A percentile compares a stretch with the other conserved stretches of the same genome.
phyloP scores from a whole-genome alignment of 37 sponge, comb jelly and placozoan genomes.

The Spongilla lacustris region DNA sequence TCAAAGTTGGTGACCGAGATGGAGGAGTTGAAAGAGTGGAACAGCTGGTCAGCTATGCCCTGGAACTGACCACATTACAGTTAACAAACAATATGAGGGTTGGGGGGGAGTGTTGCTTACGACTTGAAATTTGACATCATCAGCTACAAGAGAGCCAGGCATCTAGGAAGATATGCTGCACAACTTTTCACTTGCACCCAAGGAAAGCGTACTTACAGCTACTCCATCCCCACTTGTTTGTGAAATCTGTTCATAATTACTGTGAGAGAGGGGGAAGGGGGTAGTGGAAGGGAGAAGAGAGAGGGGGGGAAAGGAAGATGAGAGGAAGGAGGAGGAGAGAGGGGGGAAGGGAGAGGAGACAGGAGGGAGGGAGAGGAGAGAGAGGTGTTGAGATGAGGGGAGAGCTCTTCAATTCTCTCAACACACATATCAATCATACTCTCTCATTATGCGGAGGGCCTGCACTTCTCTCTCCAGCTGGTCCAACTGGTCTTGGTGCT shows the following conservation, averaged over 20 bases:
- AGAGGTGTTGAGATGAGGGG: too few species aligned
- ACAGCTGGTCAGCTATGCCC: constrained; percentile 80
- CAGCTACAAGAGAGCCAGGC: constrained; percentile 48
- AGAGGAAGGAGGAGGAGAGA: too few species aligned
- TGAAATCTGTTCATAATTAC: constrained; percentile 91
- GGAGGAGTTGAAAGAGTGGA: constrained; percentile 80
- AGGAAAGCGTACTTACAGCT: background rate
- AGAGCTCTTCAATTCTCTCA: background rate
- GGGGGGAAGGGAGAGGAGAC: too few species aligned
- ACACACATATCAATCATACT: constrained; percentile 42
- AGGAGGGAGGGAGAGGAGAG: too few species aligned
- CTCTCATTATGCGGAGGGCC: constrained; percentile 89
- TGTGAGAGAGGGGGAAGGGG: background rate
- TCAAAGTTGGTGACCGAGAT: constrained; percentile 83
- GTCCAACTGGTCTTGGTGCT: constrained; percentile 66
- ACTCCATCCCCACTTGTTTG: constrained; percentile 34
- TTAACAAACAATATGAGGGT: background rate
- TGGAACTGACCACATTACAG: constrained; percentile 57
- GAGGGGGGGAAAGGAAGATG: background rate
- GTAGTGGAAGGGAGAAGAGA: too few species aligned
- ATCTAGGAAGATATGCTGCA: background rate
- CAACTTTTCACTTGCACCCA: too few species aligned
- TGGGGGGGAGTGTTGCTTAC: constrained; percentile 26
- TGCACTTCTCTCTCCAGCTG: constrained; percentile 76
- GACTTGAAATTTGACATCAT: constrained; percentile 68